Evolutionary conservation across 2,797 vertebrate species (phyloP).

Genomic region (Clarias fuscus): DNA sequence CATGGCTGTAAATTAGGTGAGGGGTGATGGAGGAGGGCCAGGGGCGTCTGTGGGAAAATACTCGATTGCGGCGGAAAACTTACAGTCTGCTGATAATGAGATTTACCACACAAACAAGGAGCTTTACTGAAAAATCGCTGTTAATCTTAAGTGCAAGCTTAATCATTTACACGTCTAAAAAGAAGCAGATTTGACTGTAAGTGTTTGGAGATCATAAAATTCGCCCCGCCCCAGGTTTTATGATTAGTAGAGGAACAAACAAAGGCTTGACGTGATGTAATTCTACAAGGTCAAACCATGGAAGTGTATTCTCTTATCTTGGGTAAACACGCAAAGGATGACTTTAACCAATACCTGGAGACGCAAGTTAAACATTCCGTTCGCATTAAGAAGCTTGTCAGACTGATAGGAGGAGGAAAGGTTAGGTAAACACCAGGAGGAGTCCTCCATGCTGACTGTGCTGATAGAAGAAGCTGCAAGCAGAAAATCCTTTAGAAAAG

Average conservation of each 20-base stretch:
- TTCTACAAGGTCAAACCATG: slow-evolving; percentile 57
- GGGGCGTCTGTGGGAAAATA: slow-evolving; percentile 60
- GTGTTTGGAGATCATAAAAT: slow-evolving; percentile 29
- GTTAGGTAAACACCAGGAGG: slow-evolving; percentile 78
- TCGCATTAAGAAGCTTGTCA: slow-evolving; percentile 75
- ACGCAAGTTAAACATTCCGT: slow-evolving; percentile 74
- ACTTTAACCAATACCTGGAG: slow-evolving; percentile 73
- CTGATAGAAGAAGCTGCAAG: slow-evolving; percentile 65
- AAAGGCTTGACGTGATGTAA: slow-evolving; percentile 66
- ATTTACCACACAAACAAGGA: slow-evolving; percentile 51
- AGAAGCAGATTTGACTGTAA: slow-evolving; percentile 40
- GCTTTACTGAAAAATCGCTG: slow-evolving; percentile 41
- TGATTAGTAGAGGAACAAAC: slow-evolving; percentile 49
- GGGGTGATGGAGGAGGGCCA: slow-evolving; percentile 66
- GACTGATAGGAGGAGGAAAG: slow-evolving; percentile 67
- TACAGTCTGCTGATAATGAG: slow-evolving; percentile 45
- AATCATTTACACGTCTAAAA: slow-evolving; percentile 52
- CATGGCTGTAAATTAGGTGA: slow-evolving; percentile 77
- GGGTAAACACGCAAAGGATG: slow-evolving; percentile 72
- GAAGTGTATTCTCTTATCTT: slow-evolving; percentile 70
- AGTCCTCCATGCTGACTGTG: slow-evolving; percentile 68
- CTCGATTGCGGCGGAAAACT: slow-evolving; percentile 38
- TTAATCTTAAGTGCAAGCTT: slow-evolving; percentile 49
- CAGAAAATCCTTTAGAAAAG: slow-evolving; percentile 14
- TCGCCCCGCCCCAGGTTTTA: not conserved